Conservation (phyloP, 2,888 invertebrate species). For the Chrysotoxum bicinctum region DNA sequence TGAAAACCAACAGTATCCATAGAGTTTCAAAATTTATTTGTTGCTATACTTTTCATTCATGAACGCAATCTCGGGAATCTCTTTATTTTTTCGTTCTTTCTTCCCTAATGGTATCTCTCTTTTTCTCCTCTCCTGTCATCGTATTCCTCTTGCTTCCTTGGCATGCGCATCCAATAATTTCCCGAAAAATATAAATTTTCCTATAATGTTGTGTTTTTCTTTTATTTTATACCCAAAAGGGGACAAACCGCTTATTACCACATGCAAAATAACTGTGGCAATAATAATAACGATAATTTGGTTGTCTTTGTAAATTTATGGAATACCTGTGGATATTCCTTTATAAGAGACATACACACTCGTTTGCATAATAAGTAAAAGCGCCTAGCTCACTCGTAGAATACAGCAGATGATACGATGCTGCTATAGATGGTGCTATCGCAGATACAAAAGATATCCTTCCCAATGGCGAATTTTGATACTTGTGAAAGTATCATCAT, state of each 20-base stretch:
- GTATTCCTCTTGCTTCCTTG: constrained; percentile 10
- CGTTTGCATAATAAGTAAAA: background rate
- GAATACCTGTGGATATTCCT: constrained; percentile 70
- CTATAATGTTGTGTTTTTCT: background rate
- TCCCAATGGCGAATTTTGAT: constrained; percentile 22
- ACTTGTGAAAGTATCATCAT: constrained; percentile 25
- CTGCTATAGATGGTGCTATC: background rate
- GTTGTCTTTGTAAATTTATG: constrained; percentile 70
- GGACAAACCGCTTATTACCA: constrained; percentile 35
- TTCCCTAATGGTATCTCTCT: background rate
- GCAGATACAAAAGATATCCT: constrained; percentile 26
- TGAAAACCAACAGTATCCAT: constrained; percentile 46
- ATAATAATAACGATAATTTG: constrained; percentile 69
- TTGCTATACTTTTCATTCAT: constrained; percentile 69
- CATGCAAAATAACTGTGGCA: constrained; percentile 62
- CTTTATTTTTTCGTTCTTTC: constrained; percentile 10
- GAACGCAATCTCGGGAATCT: constrained; percentile 45
- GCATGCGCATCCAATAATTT: constrained; percentile 66
- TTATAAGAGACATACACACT: constrained; percentile 13
- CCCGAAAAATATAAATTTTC: constrained; percentile 27
- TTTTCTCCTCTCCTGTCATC: constrained; percentile 35
- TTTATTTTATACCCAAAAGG: background rate
- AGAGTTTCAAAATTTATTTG: constrained; percentile 56
- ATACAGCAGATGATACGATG: constrained; percentile 10
- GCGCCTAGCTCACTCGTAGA: too few relatives aligned